Percentiles rank a stretch among this genome's conserved stretches.
phyloP scores from a whole-genome alignment of 2,888 invertebrate species.

The Drosophila barbarae region DNA sequence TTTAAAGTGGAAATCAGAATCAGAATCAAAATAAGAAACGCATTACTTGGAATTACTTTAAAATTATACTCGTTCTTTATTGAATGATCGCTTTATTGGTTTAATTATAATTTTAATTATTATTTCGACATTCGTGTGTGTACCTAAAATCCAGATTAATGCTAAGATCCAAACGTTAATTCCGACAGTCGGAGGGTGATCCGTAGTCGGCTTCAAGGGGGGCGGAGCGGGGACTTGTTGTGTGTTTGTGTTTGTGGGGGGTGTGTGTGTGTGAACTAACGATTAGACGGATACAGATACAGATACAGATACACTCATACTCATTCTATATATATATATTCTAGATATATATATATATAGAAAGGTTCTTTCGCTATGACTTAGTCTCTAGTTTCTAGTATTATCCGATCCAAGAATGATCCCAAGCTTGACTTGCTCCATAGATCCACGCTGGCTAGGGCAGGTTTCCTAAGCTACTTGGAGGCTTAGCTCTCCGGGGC shows the following conservation, averaged over 20 bases:
- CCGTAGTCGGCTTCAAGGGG: neutral
- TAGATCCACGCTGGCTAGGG: neutral
- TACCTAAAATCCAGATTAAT: conserved; percentile 35
- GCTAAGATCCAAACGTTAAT: conserved; percentile 30
- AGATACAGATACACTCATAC: conserved; percentile 26
- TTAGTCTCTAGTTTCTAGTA: conserved; percentile 33
- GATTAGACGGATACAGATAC: conserved; percentile 29
- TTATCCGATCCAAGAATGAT: conserved; percentile 31
- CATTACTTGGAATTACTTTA: conserved; percentile 7
- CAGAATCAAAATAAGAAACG: neutral
- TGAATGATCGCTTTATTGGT: conserved; percentile 43
- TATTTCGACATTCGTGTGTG: conserved; percentile 35
- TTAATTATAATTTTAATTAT: conserved; percentile 37
- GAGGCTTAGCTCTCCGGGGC: conserved; percentile 8
- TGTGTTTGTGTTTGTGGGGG: neutral
- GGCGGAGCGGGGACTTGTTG: neutral
- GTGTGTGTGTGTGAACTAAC: conserved; percentile 14
- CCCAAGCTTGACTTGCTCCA: neutral
- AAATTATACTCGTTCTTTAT: conserved; percentile 50
- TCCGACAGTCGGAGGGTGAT: conserved; percentile 15
- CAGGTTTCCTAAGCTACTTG: conserved; percentile 20
- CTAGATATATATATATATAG: conserved; percentile 11
- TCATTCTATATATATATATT: conserved; percentile 18
- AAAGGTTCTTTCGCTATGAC: conserved; percentile 18
- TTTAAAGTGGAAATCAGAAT: neutral